Conservation (phyloP, 1,140 invertebrate genomes). For the Cyclina sinensis region DNA sequence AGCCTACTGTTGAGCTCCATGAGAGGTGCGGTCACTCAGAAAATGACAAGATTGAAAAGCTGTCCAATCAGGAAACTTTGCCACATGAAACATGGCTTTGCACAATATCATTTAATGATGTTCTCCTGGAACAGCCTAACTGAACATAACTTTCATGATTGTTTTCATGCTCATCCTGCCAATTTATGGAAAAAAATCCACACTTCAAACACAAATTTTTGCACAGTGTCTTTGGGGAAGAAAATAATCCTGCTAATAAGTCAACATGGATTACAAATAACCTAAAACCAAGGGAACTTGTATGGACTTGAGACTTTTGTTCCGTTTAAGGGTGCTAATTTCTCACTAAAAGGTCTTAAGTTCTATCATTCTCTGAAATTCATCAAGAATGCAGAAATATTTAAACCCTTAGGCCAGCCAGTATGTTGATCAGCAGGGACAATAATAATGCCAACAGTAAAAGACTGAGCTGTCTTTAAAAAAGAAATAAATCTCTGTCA, state of each 20-base stretch:
- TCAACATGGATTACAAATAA: constrained; percentile 11
- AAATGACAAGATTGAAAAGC: constrained; percentile 66
- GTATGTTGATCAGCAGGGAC: too few relatives aligned
- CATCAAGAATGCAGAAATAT: too few relatives aligned
- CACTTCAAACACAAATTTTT: neutral
- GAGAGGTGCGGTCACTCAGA: constrained; percentile 32
- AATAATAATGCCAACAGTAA: too few relatives aligned
- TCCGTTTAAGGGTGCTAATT: constrained; percentile 55
- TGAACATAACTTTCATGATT: constrained; percentile 53
- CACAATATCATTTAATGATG: constrained; percentile 64
- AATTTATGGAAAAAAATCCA: constrained; percentile 34
- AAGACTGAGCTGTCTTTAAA: too few relatives aligned
- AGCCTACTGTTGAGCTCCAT: neutral
- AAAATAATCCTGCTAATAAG: constrained; percentile 42
- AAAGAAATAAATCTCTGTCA: too few relatives aligned
- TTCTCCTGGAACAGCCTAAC: constrained; percentile 34
- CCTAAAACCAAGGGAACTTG: neutral
- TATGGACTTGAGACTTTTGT: neutral
- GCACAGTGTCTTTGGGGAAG: neutral
- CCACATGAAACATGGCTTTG: constrained; percentile 40
- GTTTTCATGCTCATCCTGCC: constrained; percentile 54
- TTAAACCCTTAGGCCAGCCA: too few relatives aligned
- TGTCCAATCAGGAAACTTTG: constrained; percentile 58
- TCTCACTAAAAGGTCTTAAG: too few relatives aligned
- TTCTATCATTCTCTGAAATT: too few relatives aligned